Evolutionary conservation across 2,888 invertebrate genomes (phyloP), one percentile per base, ranked within the genome.

Genomic region (Dolichopus griseipennis): DNA sequence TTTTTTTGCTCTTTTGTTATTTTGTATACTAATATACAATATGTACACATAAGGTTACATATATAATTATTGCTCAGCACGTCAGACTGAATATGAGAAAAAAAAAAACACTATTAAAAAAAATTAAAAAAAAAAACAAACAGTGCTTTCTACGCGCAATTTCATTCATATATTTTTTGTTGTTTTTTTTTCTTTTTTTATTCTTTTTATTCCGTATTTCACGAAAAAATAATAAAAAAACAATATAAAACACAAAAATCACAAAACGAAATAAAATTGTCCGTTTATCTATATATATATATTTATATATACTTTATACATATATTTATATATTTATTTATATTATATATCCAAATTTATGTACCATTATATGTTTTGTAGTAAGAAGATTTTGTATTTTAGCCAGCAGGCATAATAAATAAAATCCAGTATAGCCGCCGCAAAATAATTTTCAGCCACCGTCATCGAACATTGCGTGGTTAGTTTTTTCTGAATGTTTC

Each of bases 101-200:
- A 52, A 52, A 52, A 52, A 41, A 52, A 52, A 52, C 15, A 52
- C 18, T 52, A 52, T 18, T 12, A 52, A 18, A 52, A 18, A 52
- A n/a, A n/a, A n/a, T n/a, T n/a, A n/a, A n/a, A n/a, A n/a, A n/a
- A n/a, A n/a, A n/a, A n/a, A n/a, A n/a, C n/a, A n/a, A n/a, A n/a
- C n/a, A 52, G 52, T 52, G n/a, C 18, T 52, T 52, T 52, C 52
- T 52, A 52, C 52, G 52, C 52, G 52, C 52, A 52, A 52, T 52
- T 52, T 52, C 52, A 52, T 52, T 52, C 52, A 52, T 52, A 52
- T 52, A 18, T 52, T 52, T 52, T 52, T 52, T 6, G 9, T 43
- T 15, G 15, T 12, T 18, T 52, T 18, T 52, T 52, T 52, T 12
- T 6, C 2, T 52, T 12, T 52, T 52, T 52, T 52, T 43, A 10